Percentiles rank a stretch among this genome's conserved stretches.
Conservation (phyloP, 2,888 invertebrate species). For the Sphinx pinastri region DNA sequence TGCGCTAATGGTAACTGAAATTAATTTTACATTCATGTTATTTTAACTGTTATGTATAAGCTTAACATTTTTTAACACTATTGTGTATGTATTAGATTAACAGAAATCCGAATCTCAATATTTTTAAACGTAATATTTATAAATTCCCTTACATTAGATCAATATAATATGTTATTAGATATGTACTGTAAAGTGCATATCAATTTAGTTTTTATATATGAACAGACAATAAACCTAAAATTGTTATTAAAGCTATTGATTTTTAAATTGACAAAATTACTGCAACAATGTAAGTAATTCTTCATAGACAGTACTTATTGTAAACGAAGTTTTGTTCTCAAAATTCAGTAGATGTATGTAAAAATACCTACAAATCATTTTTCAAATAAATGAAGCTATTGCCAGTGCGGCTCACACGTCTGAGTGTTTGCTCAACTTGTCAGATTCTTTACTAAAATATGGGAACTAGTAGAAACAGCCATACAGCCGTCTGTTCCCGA, state of each 20-base stretch:
- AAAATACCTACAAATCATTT: neutral
- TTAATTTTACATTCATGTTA: neutral
- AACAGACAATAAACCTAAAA: too few species aligned
- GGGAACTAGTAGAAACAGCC: neutral
- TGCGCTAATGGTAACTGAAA: slow-evolving; percentile 13
- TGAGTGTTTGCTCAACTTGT: slow-evolving; percentile 19
- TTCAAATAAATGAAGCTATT: neutral
- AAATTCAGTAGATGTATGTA: neutral
- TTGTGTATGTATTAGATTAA: neutral
- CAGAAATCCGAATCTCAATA: neutral
- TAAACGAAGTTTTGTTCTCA: too few species aligned
- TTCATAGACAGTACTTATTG: neutral
- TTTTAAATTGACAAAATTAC: too few species aligned
- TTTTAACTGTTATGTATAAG: neutral
- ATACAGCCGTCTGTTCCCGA: neutral
- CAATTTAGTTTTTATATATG: too few species aligned
- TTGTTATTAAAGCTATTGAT: too few species aligned
- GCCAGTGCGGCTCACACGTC: neutral
- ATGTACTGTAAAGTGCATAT: too few species aligned
- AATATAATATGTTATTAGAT: too few species aligned
- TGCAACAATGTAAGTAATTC: neutral
- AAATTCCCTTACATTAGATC: too few species aligned
- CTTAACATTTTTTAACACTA: too few species aligned
- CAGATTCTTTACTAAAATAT: slow-evolving; percentile 30
- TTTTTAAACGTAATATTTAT: neutral